Conservation (phyloP, 2,888 invertebrate genomes). For the Lithophane socia region DNA sequence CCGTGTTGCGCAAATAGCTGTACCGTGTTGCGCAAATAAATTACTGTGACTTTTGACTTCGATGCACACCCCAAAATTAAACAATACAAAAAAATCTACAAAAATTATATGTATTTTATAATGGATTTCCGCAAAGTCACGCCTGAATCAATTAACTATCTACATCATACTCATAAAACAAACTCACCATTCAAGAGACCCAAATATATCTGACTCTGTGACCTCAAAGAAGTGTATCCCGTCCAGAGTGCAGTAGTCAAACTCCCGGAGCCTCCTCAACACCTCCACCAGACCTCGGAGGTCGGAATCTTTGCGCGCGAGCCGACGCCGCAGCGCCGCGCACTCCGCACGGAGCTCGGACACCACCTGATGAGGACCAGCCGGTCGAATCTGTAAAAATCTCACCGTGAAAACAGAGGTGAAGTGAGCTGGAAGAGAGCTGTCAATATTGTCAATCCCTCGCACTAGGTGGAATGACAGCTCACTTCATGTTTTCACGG, state of each 20-base stretch:
- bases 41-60: background rate
- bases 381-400: background rate
- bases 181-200: constrained; percentile 79
- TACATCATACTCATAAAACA: constrained; percentile 7
- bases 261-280: constrained; percentile 86
- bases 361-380: constrained; percentile 74
- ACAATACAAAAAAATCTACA: background rate
- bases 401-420: background rate
- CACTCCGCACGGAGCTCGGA: constrained; percentile 80
- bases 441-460: background rate
- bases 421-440: background rate
- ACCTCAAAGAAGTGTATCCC: constrained; percentile 90
- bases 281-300: constrained; percentile 89
- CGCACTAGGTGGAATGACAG: background rate
- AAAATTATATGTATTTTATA: too few species aligned
- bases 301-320: constrained; percentile 88
- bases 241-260: constrained; percentile 87
- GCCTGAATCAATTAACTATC: too few species aligned
- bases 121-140: too few species aligned
- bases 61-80: background rate
- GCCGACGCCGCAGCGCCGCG: constrained; percentile 81
- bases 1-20: too few species aligned
- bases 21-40: background rate
- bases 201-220: constrained; percentile 86
- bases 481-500: background rate